These are phyloP conservation scores for Sebastes miniatus DNA, from an alignment of 2,797 vertebrate genomes.

Conservation along the genomic window DNA sequence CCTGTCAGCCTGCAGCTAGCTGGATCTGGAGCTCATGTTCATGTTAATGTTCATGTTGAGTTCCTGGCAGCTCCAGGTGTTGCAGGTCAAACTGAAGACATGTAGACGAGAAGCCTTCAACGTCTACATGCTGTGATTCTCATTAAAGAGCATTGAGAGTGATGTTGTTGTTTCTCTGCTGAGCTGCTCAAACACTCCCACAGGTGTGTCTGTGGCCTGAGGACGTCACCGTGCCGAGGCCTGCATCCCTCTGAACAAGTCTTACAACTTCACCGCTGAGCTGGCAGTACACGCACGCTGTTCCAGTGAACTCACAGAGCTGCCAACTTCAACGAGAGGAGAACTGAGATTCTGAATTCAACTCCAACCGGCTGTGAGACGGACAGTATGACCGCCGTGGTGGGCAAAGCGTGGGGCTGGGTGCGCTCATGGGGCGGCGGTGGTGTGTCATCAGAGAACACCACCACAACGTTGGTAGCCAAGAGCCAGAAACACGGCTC, in stretches of 20 bases:
- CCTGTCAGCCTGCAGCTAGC: not conserved
- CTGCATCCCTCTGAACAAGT: constrained; percentile 20
- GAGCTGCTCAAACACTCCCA: constrained; percentile 20
- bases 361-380: not conserved
- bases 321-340: not conserved
- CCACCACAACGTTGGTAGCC: not conserved
- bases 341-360: not conserved
- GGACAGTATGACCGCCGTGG: constrained; percentile 69
- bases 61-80: no score
- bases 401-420: constrained; percentile 78
- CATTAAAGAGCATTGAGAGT: not conserved
- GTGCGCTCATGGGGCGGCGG: constrained; percentile 69
- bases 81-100: not conserved
- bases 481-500: constrained; percentile 17
- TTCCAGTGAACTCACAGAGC: not conserved
- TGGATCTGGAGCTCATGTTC: no score
- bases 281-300: not conserved
- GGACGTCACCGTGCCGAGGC: not conserved
- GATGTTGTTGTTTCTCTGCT: not conserved
- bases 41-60: no score
- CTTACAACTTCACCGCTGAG: not conserved
- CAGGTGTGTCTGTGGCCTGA: constrained; percentile 38
- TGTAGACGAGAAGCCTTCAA: not conserved
- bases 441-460: constrained; percentile 1
- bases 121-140: no score